Evolutionary conservation across 2,113 vertebrate genomes (phyloP).

Genomic region (Candoia aspera): DNA sequence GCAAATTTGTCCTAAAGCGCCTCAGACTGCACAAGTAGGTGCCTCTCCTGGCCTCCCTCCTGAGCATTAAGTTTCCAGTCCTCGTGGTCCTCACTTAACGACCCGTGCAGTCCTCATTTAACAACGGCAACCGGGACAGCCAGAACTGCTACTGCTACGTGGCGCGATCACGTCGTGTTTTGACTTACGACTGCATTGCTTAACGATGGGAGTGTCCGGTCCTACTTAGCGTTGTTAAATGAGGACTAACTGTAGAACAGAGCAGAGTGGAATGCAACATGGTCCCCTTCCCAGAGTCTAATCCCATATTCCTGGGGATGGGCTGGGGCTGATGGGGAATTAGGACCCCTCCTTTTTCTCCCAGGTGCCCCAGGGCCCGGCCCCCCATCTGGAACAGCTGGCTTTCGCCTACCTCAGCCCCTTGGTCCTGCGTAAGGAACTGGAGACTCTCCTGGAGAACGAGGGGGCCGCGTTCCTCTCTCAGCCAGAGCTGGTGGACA

Average conservation of each 20-base stretch:
- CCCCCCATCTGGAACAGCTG: slow-evolving; percentile 65
- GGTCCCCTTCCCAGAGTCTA: background rate
- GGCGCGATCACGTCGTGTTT: background rate
- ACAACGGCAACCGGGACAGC: background rate
- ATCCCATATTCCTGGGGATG: background rate
- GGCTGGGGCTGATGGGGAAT: background rate
- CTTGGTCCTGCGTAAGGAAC: slow-evolving; percentile 89
- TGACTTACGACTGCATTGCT: background rate
- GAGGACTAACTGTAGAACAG: background rate
- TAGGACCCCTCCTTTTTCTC: background rate
- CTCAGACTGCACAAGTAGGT: background rate
- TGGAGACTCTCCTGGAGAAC: slow-evolving; percentile 92
- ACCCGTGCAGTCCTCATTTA: background rate
- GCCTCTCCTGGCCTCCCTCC: background rate
- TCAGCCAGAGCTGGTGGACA: slow-evolving; percentile 82
- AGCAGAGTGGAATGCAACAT: background rate
- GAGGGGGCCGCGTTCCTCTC: slow-evolving; percentile 88
- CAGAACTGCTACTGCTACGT: background rate
- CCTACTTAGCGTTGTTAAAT: background rate
- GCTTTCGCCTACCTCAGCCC: slow-evolving; percentile 91
- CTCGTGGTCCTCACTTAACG: background rate
- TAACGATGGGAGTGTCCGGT: background rate
- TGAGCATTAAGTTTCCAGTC: background rate
- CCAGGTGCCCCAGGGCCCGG: slow-evolving; percentile 50
- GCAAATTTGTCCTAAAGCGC: background rate